Conservation (phyloP, 2,113 vertebrate species). For the Cryptotis parvus region DNA sequence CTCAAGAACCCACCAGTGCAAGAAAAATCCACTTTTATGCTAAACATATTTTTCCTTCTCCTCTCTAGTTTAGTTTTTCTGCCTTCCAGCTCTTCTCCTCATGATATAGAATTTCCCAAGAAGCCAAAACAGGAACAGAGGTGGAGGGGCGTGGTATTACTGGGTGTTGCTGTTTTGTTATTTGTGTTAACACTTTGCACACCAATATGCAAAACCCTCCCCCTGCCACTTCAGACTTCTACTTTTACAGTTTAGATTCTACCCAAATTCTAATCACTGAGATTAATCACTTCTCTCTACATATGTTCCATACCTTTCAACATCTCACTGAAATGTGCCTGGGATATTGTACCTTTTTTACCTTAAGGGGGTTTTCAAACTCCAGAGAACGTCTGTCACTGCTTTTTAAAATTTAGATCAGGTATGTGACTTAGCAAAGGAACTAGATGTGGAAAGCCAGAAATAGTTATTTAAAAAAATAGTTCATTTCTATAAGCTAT, state of each 20-base stretch:
- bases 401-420: constrained; percentile 25
- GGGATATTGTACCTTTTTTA: background rate
- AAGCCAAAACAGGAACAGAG: background rate
- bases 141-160: background rate
- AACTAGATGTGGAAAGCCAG: constrained; percentile 33
- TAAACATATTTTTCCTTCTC: background rate
- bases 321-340: background rate
- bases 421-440: constrained; percentile 35
- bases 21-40: no score
- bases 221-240: background rate
- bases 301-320: background rate
- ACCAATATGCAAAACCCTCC: background rate
- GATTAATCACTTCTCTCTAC: background rate
- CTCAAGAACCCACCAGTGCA: no score
- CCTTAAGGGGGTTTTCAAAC: background rate
- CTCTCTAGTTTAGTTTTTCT: background rate
- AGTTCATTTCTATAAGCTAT: constrained; percentile 8
- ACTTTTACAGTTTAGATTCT: background rate
- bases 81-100: background rate
- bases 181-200: background rate
- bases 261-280: background rate
- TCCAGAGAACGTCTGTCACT: constrained; percentile 35
- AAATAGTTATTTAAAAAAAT: constrained; percentile 23
- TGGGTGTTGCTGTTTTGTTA: background rate
- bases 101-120: constrained; percentile 32